Evolutionary conservation across 1,140 invertebrate genomes (phyloP).

Genomic region (Ganaspis sp.): DNA sequence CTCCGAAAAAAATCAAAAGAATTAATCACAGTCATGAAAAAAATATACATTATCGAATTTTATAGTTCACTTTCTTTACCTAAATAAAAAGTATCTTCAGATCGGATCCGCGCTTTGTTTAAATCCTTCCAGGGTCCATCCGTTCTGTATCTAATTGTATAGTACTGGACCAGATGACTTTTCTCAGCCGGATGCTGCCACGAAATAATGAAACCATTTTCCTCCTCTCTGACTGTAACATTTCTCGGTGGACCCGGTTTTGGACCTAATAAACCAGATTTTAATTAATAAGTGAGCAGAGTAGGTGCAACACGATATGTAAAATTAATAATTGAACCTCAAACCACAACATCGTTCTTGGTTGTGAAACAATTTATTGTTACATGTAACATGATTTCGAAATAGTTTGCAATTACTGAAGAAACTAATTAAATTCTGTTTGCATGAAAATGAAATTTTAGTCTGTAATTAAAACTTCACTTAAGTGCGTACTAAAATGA

Average conservation of each 20-base stretch:
- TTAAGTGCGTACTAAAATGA: neutral
- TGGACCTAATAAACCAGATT: conserved; percentile 81
- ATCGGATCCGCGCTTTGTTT: conserved; percentile 90
- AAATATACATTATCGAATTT: neutral
- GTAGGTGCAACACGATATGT: neutral
- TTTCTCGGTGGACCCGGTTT: conserved; percentile 91
- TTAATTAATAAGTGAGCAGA: neutral
- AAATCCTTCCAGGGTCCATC: conserved; percentile 91
- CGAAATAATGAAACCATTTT: conserved; percentile 90
- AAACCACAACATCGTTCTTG: neutral
- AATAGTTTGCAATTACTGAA: conserved; percentile 2
- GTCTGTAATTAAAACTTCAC: neutral
- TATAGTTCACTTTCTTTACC: conserved; percentile 73
- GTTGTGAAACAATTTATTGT: conserved; percentile 36
- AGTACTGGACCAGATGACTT: conserved; percentile 89
- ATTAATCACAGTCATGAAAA: neutral
- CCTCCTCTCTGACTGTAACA: conserved; percentile 89
- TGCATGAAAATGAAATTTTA: neutral
- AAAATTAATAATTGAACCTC: neutral
- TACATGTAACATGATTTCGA: conserved; percentile 43
- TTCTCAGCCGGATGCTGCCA: conserved; percentile 91
- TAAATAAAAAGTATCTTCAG: conserved; percentile 91
- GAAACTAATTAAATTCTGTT: conserved; percentile 26
- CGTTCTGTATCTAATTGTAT: conserved; percentile 93
- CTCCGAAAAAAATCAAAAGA: conserved; percentile 27